Base-by-base conservation (phyloP, 2,113 vertebrate genomes). In the Oreochromis aureus region DNA sequence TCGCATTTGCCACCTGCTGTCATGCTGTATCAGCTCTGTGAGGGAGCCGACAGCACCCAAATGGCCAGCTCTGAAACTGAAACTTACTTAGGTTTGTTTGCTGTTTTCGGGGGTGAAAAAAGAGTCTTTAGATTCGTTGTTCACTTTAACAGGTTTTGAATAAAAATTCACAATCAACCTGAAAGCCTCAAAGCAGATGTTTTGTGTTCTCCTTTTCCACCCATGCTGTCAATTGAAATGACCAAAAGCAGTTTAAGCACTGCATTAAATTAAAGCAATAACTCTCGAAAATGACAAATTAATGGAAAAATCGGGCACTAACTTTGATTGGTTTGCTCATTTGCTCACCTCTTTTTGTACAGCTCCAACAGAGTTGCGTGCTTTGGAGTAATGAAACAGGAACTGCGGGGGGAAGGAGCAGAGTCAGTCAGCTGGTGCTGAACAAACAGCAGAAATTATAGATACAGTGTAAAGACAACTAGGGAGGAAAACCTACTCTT, bases 321-420 rank as follows among this genome's bases (percentile, higher is more conserved):
- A 10, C 3, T 22, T n/a, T 11, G 51, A 30, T 24, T 41, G 41
- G 53, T 27, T 27, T 32, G 8, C 4, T 39, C n/a, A 48, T 30
- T 24, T 16, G 36, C 90, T 93, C 90, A 96, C 95, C 94, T 94
- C 80, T 10, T 93, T 93, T 66, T 96, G 93, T 1, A 96, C 59
- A 3, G 95, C 89, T 66, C 94, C 95, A 1, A 94, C 80, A 2
- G 96, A 95, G 91, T 97, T 95, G 12, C 89, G 96, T 2, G 95
- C 95, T 91, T 97, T 96, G 9, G 96, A 96, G 58, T 97, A 97
- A 86, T 97, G 96, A 88, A 97, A 97, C 84, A 97, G 88, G 83
- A 97, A 97, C 96, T 97, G 86, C n/a, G 19, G 8, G 9, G 5
- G 9, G 1, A 32, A 16, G 76, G 59, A 46, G 10, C 19, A 18